phyloP scores from a whole-genome alignment of 2,113 vertebrate species.

The Syngnathus typhle region DNA sequence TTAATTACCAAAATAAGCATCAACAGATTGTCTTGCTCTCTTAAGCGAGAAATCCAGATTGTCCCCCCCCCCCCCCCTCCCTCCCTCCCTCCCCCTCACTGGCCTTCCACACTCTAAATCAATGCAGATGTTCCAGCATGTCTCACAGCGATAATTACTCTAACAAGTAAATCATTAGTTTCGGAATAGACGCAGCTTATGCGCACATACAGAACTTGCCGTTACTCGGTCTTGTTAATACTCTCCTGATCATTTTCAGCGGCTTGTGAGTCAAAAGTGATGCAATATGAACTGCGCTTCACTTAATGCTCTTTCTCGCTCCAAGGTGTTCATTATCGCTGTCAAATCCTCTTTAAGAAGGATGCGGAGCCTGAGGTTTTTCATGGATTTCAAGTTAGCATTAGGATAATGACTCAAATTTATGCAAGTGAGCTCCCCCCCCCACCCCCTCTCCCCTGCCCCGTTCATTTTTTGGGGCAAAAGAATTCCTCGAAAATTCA shows the following conservation, averaged over 20 bases:
- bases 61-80: conserved; percentile 43
- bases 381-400: conserved; percentile 24
- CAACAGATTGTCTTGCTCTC: conserved; percentile 67
- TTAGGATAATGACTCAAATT: conserved; percentile 20
- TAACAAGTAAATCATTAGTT: conserved; percentile 73
- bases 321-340: conserved; percentile 43
- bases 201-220: conserved; percentile 56
- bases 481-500: conserved; percentile 6
- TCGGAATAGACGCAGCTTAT: conserved; percentile 65
- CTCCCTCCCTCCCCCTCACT: conserved; percentile 46
- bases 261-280: conserved; percentile 46
- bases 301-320: conserved; percentile 36
- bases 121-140: conserved; percentile 74
- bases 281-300: conserved; percentile 47
- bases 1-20: conserved; percentile 68
- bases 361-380: conserved; percentile 32
- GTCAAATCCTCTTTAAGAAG: conserved; percentile 46
- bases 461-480: not conserved
- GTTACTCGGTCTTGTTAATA: conserved; percentile 56
- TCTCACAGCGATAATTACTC: conserved; percentile 68
- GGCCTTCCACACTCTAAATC: conserved; percentile 59
- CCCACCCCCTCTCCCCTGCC: too few relatives aligned
- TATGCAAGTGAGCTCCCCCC: not conserved
- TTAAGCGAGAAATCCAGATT: conserved; percentile 65
- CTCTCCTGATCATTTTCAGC: conserved; percentile 55